Evolutionary conservation across 1,140 invertebrate species (phyloP), one percentile per base, ranked within the genome.

Genomic region (Schlechtendalia chinensis): DNA sequence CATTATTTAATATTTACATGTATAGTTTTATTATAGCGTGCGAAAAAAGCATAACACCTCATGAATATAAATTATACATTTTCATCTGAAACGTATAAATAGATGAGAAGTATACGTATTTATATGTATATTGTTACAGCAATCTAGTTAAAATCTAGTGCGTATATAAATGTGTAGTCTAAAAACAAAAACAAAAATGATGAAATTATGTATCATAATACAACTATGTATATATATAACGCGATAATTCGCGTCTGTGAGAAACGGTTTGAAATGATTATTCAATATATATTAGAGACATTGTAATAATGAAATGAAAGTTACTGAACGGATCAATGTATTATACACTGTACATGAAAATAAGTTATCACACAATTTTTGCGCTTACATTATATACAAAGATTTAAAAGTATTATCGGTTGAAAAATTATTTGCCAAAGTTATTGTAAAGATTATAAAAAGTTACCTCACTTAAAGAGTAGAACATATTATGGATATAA

Each of bases 251-350:
- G n/a, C 17, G 24, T 10, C 27, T 63, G 59, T 63, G 59, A 63
- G 59, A 63, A 63, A 63, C 24, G 27, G 27, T 63, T 59, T 4
- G 58, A 16, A 61, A 63, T 27, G 59, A 59, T 59, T 63, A 63
- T 63, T 27, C 27, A 63, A 63, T 63, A 63, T 24, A 14, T 10
- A 63, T 63, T n/a, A n/a, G n/a, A 63, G 17, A 63, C 24, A 63
- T 63, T 32, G 27, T 29, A 32, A 27, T 63, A 63, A 63, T 63
- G 27, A 63, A 63, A 63, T 63, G 59, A 63, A 63, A 63, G 59
- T 63, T 63, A 63, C 59, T 19, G 59, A 32, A 32, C 29, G 16
- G 27, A 63, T 24, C 59, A 32, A 29, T 29, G 24, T 63, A 32
- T 19, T 27, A 19, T 32, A 32, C 8, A n/a, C n/a, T n/a, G n/a